Percentiles rank a stretch among this genome's conserved stretches.
phyloP scores from a whole-genome alignment of 37 sponge, comb jelly and placozoan species.

The Agelas oroides region DNA sequence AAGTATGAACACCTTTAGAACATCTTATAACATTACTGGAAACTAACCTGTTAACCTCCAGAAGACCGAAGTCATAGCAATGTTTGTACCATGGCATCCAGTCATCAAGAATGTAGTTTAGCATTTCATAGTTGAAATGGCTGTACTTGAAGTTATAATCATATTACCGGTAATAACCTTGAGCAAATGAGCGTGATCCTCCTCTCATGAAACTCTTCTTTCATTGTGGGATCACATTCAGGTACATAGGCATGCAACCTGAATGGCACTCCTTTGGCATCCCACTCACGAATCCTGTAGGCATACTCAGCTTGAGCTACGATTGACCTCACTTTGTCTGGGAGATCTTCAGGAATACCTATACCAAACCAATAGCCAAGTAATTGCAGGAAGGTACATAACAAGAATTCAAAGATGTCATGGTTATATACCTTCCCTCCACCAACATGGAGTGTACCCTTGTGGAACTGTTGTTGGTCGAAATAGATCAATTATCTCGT shows the following conservation, averaged over 20 bases:
- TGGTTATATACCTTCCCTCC: no score
- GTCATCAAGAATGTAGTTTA: neutral
- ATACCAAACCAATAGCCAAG: no score
- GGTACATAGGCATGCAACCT: neutral
- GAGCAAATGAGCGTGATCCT: constrained; percentile 9
- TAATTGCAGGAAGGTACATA: neutral
- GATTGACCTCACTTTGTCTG: constrained; percentile 1
- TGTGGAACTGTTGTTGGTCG: no score
- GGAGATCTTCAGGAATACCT: neutral
- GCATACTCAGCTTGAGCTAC: neutral
- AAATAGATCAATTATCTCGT: no score
- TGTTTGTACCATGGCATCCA: constrained; percentile 25
- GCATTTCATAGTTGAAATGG: constrained; percentile 1
- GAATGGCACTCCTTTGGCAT: constrained; percentile 6
- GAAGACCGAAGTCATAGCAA: constrained; percentile 1
- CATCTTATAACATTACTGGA: neutral
- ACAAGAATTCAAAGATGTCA: no score
- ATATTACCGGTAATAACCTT: neutral
- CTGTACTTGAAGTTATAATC: neutral
- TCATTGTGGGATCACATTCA: neutral
- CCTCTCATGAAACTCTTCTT: constrained; percentile 15
- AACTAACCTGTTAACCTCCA: constrained; percentile 23
- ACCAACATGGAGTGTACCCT: no score
- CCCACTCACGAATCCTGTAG: neutral
- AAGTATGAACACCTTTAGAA: neutral